Conservation (phyloP, 2,113 vertebrate species). For the Cyanoramphus novaezelandiae region DNA sequence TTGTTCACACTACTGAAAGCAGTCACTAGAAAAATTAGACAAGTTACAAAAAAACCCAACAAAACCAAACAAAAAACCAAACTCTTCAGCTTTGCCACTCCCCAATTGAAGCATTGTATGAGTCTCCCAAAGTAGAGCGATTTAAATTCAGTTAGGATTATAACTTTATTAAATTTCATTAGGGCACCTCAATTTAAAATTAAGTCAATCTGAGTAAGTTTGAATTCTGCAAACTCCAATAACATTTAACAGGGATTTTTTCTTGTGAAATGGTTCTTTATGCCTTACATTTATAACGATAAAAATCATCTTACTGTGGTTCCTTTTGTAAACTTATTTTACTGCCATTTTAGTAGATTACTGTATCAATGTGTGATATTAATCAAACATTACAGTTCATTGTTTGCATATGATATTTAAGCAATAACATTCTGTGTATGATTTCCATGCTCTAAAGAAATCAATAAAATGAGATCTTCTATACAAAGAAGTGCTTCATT, state of each 20-base stretch:
- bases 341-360: background rate
- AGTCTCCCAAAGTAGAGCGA: background rate
- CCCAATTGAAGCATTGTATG: background rate
- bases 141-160: background rate
- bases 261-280: background rate
- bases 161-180: background rate
- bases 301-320: background rate
- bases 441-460: background rate
- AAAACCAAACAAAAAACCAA: background rate
- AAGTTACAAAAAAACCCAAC: background rate
- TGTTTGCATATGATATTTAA: background rate
- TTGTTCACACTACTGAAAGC: background rate
- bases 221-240: background rate
- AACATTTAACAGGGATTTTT: background rate
- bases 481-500: background rate
- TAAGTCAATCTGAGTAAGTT: background rate
- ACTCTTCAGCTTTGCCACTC: background rate
- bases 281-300: background rate
- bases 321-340: background rate
- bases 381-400: background rate
- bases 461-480: background rate
- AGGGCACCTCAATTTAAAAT: background rate
- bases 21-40: background rate
- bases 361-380: background rate
- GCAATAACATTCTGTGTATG: background rate